phyloP scores from a whole-genome alignment of 64 coral and sea anemone species.

The Cladopsammia gracilis region DNA sequence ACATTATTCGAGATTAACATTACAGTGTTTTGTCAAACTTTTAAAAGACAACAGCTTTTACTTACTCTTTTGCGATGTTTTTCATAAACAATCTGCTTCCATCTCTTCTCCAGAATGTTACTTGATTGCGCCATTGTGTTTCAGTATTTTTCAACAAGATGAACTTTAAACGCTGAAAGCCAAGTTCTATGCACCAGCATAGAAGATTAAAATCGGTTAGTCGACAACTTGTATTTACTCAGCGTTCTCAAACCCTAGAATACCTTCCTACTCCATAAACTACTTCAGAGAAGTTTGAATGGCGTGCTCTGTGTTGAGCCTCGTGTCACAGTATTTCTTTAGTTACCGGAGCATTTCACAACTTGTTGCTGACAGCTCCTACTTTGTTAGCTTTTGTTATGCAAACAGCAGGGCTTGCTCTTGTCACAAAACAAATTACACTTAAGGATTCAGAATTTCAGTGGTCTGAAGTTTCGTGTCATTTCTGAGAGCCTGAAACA shows the following conservation, averaged over 20 bases:
- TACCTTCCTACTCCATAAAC: too few relatives aligned
- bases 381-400: constrained; percentile 2
- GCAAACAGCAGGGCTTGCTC: not conserved
- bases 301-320: not conserved
- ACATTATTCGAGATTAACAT: too few relatives aligned
- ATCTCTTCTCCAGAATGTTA: constrained; percentile 61
- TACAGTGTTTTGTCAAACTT: too few relatives aligned
- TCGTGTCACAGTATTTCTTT: not conserved
- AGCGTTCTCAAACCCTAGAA: too few relatives aligned
- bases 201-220: too few relatives aligned
- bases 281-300: too few relatives aligned
- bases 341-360: constrained; percentile 34
- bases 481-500: too few relatives aligned
- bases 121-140: constrained; percentile 17
- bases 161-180: too few relatives aligned
- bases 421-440: not conserved
- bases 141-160: not conserved
- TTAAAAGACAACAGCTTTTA: not conserved
- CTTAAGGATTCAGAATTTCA: not conserved
- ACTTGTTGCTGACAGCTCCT: not conserved
- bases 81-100: constrained; percentile 62
- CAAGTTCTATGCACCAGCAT: too few relatives aligned
- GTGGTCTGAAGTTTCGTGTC: too few relatives aligned
- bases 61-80: constrained; percentile 73
- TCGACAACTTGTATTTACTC: too few relatives aligned